Base-by-base conservation (phyloP, 1,140 invertebrate genomes). In the Leguminivora glycinivorella region DNA sequence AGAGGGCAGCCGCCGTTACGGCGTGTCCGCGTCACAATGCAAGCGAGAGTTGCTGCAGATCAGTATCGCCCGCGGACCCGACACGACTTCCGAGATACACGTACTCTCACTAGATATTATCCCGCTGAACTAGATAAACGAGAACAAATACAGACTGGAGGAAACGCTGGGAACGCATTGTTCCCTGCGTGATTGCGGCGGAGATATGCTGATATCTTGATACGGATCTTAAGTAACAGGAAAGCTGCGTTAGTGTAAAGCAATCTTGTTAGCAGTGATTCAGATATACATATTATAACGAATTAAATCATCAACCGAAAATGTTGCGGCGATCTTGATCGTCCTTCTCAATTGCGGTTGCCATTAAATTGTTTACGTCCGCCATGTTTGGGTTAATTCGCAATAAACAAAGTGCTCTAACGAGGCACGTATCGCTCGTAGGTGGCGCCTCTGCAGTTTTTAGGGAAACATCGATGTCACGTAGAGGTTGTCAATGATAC, bases 1-100 rank as follows among this genome's bases (percentile, higher is more conserved):
- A 85, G 79, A 88, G 86, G 84, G 78, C 83, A 82, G 76, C 73
- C 77, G 81, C 75, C 82, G 82, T 87, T 83, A 78, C 83, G 81
- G 79, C 81, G 82, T 73, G 34, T 72, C 26, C 71, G 68, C 77
- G 74, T 76, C 78, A 90, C 85, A 88, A 86, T 87, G 72, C 79
- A 79, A 80, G 83, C 83, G 85, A 90, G 82, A 89, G 86, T 87
- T 75, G 74, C 79, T 87, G 79, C 69, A 82, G 84, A 88, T 87
- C 56, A 60, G 70, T 89, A 89, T 88, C 87, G 72, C 72, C 72
- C 68, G 77, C 66, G 71, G 72, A 78, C 70, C 76, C 68, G 56
- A 75, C 74, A 72, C 78, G 56, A 80, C 80, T 84, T 85, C 79
- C 76, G 75, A 80, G 72, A 72, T 75, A 74, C 77, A 67, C 68